These are phyloP conservation scores for Bellardia pandia DNA, from an alignment of 2,888 invertebrate genomes.

Conservation along the genomic window DNA sequence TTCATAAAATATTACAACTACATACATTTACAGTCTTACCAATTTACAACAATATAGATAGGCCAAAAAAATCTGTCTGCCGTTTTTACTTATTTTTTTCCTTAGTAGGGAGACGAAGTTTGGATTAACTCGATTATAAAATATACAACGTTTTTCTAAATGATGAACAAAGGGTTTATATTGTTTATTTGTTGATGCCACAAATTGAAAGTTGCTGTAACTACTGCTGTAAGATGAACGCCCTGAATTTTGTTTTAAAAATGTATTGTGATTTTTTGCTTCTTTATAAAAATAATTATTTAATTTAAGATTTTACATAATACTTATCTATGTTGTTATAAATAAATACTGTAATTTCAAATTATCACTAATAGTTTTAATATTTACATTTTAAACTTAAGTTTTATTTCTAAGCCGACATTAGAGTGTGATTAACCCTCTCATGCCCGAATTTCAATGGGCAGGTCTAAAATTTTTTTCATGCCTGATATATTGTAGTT, in stretches of 20 bases:
- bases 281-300: background rate
- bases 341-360: too few relatives aligned
- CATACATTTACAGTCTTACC: background rate
- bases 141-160: slow-evolving; percentile 13
- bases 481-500: too few relatives aligned
- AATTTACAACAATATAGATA: slow-evolving; percentile 3
- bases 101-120: background rate
- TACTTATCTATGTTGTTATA: too few relatives aligned
- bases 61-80: background rate
- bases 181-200: slow-evolving; percentile 1
- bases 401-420: too few relatives aligned
- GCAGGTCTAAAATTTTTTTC: too few relatives aligned
- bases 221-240: slow-evolving; percentile 34
- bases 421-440: too few relatives aligned
- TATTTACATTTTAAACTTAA: too few relatives aligned
- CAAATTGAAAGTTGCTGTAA: slow-evolving; percentile 13
- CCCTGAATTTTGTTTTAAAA: slow-evolving; percentile 44
- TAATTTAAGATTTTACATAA: background rate
- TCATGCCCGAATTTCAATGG: too few relatives aligned
- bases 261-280: slow-evolving; percentile 43
- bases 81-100: background rate
- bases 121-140: slow-evolving; percentile 26
- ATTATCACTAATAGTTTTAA: background rate
- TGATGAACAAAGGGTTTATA: background rate
- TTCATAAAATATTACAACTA: background rate